Base-by-base conservation (phyloP, 1,140 invertebrate genomes). In the Probaryconus sp. region DNA sequence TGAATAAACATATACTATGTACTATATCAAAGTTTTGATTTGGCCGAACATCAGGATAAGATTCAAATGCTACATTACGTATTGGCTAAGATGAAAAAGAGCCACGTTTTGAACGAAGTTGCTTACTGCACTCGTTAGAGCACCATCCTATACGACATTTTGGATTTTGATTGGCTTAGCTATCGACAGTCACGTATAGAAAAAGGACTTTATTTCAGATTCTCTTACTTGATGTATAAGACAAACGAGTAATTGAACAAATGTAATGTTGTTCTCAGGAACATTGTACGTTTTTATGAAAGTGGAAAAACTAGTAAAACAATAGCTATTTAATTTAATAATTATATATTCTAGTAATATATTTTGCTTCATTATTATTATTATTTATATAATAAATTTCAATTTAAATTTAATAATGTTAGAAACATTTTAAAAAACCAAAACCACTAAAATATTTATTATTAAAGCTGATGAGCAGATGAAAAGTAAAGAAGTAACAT, bases 81-180 rank as follows among this genome's bases (percentile, higher is more conserved):
- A 70, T 70, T 70, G 38, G 50, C 67, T 38, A n/a, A 7, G 13
- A 42, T 26, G 33, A 50, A 70, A 55, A 50, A 63, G 56, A 70
- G 28, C 48, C 67, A 70, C 67, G 67, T 70, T 63, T 24, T 61
- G 26, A 35, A 47, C 63, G 50, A 70, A 63, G 40, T 70, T 63
- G 67, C 67, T 70, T 70, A 63, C 67, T 70, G 18, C 58, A 63
- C 40, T 70, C 28, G 67, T 70, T 70, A 70, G 56, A 63, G 55
- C 45, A 21, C 30, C 10, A 31, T 40, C 50, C 53, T 45, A 11
- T 38, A 48, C 64, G 64, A 47, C 16, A 45, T n/a, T 48, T 17
- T 37, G 17, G 35, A 48, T 21, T 6, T 50, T 33, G 6, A 50
- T 50, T 50, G 17, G 47, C 47, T 24, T 50, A 16, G 56, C 67